These are phyloP conservation scores for Phrynocephalus guinanensis DNA, from an alignment of 2,797 vertebrate genomes.

Conservation along the genomic window DNA sequence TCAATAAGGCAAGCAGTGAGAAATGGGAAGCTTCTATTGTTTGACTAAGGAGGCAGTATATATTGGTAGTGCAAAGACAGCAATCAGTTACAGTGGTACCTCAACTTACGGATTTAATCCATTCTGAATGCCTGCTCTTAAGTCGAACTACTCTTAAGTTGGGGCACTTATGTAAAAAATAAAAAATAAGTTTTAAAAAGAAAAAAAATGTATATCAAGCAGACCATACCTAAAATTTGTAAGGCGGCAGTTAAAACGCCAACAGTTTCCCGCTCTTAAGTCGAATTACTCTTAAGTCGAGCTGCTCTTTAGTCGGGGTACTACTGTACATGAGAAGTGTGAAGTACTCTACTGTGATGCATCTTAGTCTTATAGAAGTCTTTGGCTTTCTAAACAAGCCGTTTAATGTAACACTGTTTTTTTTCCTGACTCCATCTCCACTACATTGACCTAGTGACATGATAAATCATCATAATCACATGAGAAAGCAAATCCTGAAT, in stretches of 20 bases:
- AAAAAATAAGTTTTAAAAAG: too few species aligned
- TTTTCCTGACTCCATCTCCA: constrained; percentile 11
- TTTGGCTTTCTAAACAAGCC: neutral
- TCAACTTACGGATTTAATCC: too few species aligned
- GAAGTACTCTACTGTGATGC: neutral
- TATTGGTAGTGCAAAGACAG: neutral
- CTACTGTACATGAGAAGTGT: too few species aligned
- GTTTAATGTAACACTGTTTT: neutral
- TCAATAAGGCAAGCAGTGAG: neutral
- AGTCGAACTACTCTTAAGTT: too few species aligned
- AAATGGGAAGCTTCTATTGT: neutral
- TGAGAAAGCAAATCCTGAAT: neutral
- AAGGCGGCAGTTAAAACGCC: too few species aligned
- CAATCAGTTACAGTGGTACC: neutral
- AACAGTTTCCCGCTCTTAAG: too few species aligned
- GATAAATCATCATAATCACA: neutral
- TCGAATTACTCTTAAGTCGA: too few species aligned
- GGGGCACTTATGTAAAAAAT: too few species aligned
- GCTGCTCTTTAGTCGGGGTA: too few species aligned
- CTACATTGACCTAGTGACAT: neutral
- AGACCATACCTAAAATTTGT: too few species aligned
- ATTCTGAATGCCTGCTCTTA: too few species aligned
- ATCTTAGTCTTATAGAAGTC: neutral
- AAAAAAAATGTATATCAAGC: too few species aligned
- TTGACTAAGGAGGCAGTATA: neutral